Evolutionary conservation across 2,113 vertebrate genomes (phyloP).

Genomic region (Emberiza fucata): DNA sequence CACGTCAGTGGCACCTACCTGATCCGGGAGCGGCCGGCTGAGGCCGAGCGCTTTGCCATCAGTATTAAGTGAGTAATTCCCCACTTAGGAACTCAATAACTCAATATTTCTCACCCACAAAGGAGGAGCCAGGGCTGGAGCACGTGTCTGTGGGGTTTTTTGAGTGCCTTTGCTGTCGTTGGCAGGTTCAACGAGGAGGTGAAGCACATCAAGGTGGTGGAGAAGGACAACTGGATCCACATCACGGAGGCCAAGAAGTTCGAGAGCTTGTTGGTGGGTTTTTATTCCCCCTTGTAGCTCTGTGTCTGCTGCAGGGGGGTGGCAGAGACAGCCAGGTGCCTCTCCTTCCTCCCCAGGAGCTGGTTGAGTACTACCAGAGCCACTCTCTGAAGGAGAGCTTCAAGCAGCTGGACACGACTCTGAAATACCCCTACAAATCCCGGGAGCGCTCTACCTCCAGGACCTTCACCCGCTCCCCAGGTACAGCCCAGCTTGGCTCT

Average conservation of each 20-base stretch:
- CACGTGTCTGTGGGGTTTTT: rapidly evolving
- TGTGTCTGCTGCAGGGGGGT: neutral
- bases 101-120: rapidly evolving
- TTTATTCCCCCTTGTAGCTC: rapidly evolving
- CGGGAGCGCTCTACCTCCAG: constrained; percentile 83
- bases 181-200: constrained; percentile 96
- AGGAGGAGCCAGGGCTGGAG: rapidly evolving
- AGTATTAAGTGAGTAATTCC: constrained; percentile 88
- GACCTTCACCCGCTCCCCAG: constrained; percentile 86
- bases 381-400: constrained; percentile 98
- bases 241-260: constrained; percentile 99
- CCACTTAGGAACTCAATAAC: rapidly evolving
- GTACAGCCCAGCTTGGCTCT: constrained; percentile 59
- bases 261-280: constrained; percentile 90
- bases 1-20: constrained; percentile 95
- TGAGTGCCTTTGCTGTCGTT: neutral
- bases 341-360: constrained; percentile 76
- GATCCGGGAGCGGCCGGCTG: constrained; percentile 91
- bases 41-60: constrained; percentile 95
- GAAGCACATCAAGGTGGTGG: constrained; percentile 98
- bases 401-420: constrained; percentile 92
- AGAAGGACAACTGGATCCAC: constrained; percentile 97
- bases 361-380: constrained; percentile 96
- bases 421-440: constrained; percentile 92
- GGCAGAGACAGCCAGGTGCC: neutral